Evolutionary conservation across 2,113 vertebrate species (phyloP).

Genomic region (Patagioenas fasciata): DNA sequence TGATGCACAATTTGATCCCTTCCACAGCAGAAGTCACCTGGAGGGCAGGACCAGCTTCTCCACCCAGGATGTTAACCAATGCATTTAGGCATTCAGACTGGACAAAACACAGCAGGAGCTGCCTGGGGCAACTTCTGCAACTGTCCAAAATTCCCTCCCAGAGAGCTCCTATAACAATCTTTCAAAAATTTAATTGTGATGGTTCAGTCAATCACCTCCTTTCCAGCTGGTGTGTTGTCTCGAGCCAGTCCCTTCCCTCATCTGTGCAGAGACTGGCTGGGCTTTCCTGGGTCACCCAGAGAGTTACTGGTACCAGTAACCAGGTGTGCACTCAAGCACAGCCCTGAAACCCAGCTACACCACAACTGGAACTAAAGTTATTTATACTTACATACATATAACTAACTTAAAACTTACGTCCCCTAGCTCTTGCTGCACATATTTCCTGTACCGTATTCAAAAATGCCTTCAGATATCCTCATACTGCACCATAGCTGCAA

Average conservation of each 20-base stretch:
- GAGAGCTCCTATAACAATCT: not conserved
- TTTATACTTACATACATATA: not conserved
- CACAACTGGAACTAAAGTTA: not conserved
- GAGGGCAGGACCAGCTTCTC: not conserved
- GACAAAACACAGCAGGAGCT: not conserved
- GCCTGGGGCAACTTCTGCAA: not conserved
- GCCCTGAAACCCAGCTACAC: not conserved
- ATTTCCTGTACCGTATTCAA: accelerated
- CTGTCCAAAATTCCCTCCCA: not conserved
- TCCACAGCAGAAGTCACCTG: not conserved
- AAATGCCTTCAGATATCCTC: not conserved
- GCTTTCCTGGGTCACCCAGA: not conserved
- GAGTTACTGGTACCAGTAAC: not conserved
- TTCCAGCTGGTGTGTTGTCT: not conserved
- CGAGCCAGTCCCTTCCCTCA: not conserved
- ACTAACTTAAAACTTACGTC: not conserved
- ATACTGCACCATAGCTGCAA: not conserved
- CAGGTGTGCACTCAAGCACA: not conserved
- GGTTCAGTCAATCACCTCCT: not conserved
- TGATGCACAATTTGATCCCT: not conserved
- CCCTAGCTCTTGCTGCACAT: not conserved
- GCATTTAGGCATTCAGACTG: not conserved
- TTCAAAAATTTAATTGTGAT: not conserved
- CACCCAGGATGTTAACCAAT: not conserved
- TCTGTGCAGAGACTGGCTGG: not conserved